Evolutionary conservation across 2,888 invertebrate species (phyloP), one percentile per base, ranked within the genome.

Genomic region (Incurvaria masculella): DNA sequence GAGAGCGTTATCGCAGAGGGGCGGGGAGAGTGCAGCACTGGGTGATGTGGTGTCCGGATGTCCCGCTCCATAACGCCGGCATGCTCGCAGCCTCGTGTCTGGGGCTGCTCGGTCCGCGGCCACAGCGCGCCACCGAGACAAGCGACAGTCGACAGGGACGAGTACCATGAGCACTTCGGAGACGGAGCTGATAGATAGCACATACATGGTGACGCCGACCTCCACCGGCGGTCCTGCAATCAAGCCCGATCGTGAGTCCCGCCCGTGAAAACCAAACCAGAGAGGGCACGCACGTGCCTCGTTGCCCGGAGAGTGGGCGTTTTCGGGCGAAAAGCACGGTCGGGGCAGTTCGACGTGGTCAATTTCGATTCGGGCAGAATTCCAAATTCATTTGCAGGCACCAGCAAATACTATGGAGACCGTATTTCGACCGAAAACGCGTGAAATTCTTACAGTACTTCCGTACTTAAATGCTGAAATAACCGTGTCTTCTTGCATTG

Each of bases 121-220:
- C 21, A 42, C 4, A 56, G 53, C 45, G 54, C 56, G 8, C 55
- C 56, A 56, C 58, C 60, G 58, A 59, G 61, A 53, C 60, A 60
- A 59, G 59, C 58, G 57, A 55, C 27, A 46, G 20, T 17, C 18
- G 43, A 44, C 44, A 43, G 21, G 26, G 38, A n/a, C 18, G 23
- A 19, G 42, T 19, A 19, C 19, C 21, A 56, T 59, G 53, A 94
- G 89, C 81, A 94, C 95, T 88, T 96, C 96, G 81, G 94, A 95
- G 81, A 96, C 92, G 80, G 94, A 94, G 85, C 94, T 93, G 88
- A 96, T 96, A 84, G 93, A 93, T 83, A 95, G 89, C 82, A 96
- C 94, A 86, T 94, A 94, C 90, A 96, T 94, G 82, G 95, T 95
- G 83, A 96, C 93, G 79, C 94, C 94, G 79, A 96, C 95, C 81